Base-by-base conservation (phyloP, 92 coral and sea anemone genomes). In the Montipora capitata region DNA sequence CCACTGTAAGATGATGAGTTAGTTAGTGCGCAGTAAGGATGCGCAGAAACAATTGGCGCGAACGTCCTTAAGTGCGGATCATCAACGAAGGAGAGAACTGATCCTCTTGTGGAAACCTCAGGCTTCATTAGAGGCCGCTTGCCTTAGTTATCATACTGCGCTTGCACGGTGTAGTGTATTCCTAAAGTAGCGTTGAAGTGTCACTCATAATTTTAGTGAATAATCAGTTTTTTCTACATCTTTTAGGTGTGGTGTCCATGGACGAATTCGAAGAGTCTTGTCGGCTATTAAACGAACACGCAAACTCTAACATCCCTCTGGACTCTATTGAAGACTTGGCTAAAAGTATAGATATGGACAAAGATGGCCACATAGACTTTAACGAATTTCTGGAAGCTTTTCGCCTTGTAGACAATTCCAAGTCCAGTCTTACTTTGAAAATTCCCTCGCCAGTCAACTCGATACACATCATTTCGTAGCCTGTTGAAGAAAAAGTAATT, bases 341-440 rank as follows among this genome's bases (percentile, higher is more conserved):
- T 5, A 83, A 56, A 81, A 95, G 97, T 68, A 94, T 97, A 74
- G 99, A 97, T 85, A 89, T 96, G 93, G 98, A 97, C 78, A 94
- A 97, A 66, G 94, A 97, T 78, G 99, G 99, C 0, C 81, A 87
- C 62, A 97, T 97, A 43, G 99, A 97, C 86, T 97, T 97, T 77
- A 97, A 97, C 52, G 99, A 97, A 74, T 97, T 97, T 80, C 82
- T 97, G 12, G 99, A 97, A 78, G 99, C 99, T 38, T 97, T 97
- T 83, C 86, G 99, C 72, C 91, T 97, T 40, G 98, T 95, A 20
- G 94, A 95, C 84, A 87, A 65, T 57, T 90, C 89, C 1, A 80
- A 87, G 16, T 71, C 96, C 38, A 41, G 56, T 48, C 40, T 27
- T 0, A 43, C 89, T 44, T 40, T 68, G 66, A 76, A 77, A 66